Evolutionary conservation across 2,113 vertebrate genomes (phyloP).

Genomic region (Falco punctatus): DNA sequence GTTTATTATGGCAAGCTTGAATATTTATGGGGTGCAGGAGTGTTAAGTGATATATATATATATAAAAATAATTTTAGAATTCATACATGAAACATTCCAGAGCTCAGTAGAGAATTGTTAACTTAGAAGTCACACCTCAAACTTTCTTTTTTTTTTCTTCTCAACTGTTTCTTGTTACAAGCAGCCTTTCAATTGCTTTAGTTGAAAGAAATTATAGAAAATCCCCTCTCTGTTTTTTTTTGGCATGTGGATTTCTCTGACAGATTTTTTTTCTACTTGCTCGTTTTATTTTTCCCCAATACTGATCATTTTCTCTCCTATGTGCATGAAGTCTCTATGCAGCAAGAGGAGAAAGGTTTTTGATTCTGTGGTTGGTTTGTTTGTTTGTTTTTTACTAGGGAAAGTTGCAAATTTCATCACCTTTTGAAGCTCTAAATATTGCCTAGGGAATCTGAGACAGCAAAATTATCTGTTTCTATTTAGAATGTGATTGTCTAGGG

Average conservation of each 20-base stretch:
- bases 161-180: background rate
- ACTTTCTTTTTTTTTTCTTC: background rate
- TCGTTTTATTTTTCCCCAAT: background rate
- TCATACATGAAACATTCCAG: background rate
- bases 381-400: background rate
- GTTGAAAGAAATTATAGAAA: background rate
- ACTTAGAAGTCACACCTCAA: background rate
- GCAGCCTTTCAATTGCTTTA: background rate
- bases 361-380: background rate
- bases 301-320: background rate
- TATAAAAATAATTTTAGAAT: background rate
- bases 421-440: constrained; percentile 15
- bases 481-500: background rate
- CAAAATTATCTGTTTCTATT: background rate
- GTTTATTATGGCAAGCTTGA: background rate
- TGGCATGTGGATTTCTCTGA: background rate
- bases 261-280: background rate
- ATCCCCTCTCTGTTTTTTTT: background rate
- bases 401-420: background rate
- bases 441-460: background rate
- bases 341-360: background rate
- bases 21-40: background rate
- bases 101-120: background rate
- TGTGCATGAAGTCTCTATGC: background rate
- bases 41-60: background rate